These are phyloP conservation scores for Gasterosteus aculeatus DNA, from an alignment of 2,113 vertebrate genomes.

Conservation along the genomic window DNA sequence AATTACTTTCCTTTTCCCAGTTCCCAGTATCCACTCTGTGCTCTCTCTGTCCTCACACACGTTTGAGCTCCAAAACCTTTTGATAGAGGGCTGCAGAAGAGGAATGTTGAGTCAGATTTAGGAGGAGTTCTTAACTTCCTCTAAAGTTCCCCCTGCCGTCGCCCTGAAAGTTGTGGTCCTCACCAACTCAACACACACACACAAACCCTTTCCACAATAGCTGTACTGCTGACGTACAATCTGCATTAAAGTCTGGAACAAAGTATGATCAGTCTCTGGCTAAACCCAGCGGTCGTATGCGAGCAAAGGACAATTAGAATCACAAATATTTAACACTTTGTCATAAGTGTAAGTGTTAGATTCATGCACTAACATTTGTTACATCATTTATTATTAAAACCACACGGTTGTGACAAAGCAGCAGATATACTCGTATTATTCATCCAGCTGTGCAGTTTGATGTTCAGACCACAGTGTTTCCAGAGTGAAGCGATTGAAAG, in stretches of 20 bases:
- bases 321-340: not conserved
- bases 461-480: slow-evolving; percentile 11
- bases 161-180: slow-evolving; percentile 57
- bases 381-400: not conserved
- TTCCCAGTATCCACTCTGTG: slow-evolving; percentile 10
- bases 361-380: not conserved
- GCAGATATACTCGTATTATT: slow-evolving; percentile 7
- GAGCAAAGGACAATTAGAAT: not conserved
- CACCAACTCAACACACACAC: slow-evolving; percentile 56
- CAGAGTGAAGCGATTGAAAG: slow-evolving; percentile 7
- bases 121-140: slow-evolving; percentile 73
- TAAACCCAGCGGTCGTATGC: not conserved
- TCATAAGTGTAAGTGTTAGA: not conserved
- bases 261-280: not conserved
- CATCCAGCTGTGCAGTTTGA: slow-evolving; percentile 2
- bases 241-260: not conserved
- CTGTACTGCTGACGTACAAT: not conserved
- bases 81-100: slow-evolving; percentile 34
- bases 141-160: slow-evolving; percentile 57
- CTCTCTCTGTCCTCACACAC: slow-evolving; percentile 5
- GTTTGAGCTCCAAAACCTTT: slow-evolving; percentile 30
- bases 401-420: slow-evolving; percentile 3
- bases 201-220: slow-evolving; percentile 19
- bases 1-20: not conserved
- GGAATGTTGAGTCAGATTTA: slow-evolving; percentile 75